Base-by-base conservation (phyloP, 2,888 invertebrate species). In the Eupithecia dodoneata region DNA sequence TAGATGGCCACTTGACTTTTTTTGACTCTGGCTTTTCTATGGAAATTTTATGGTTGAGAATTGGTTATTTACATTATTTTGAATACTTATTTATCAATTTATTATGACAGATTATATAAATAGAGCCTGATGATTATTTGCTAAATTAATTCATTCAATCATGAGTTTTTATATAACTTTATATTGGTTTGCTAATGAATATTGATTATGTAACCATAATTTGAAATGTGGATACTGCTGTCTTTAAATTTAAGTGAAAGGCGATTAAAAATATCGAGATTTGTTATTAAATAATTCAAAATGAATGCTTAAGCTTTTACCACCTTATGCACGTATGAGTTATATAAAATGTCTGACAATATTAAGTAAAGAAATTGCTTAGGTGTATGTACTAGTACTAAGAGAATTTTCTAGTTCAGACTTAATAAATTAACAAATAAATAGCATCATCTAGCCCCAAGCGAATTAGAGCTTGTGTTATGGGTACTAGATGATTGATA, bases 1-100 rank as follows among this genome's bases (percentile, higher is more conserved):
- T 44, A 69, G 67, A 69, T 69, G 67, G 18, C 42, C 44, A n/a
- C 67, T 69, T 69, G 44, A 69, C 67, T 45, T 69, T 69, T 67
- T 44, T 44, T 69, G 45, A 69, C 67, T n/a, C 4, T 15, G 7
- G 12, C 15, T 69, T 69, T 69, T 69, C 10, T 69, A 69, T 69
- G 67, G 67, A n/a, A 45, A 69, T 45, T 45, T n/a, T 15, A 69
- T 69, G 67, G 2, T 10, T 69, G 4, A 45, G 18, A 10, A 69
- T 69, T 69, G 45, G 45, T 44, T 45, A 67, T 67, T 44, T 44
- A 44, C 45, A 69, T 69, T 66, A 42, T 66, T 66, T 69, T 69
- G n/a, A 69, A 69, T 69, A 69, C 4, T 30, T 63, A 63, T 10
- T 63, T 30, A 63, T 63, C 18, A 59, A 30, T 30, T 3, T 59